Evolutionary conservation across 1,140 invertebrate genomes (phyloP).

Genomic region (Adoxophyes honmai): DNA sequence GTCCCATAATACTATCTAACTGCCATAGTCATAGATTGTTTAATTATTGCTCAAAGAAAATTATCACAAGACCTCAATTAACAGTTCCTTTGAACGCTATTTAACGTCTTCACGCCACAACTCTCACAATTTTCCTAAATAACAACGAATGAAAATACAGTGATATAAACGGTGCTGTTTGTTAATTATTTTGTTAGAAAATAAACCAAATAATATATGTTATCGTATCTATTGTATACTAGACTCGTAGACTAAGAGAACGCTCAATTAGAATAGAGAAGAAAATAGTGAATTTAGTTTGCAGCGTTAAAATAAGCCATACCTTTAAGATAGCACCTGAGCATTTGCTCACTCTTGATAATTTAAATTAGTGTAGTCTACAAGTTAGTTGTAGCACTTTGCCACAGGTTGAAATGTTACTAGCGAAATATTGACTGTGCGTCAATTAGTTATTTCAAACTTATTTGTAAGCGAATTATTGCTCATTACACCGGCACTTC

Average conservation of each 20-base stretch:
- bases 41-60: too few species aligned
- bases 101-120: too few species aligned
- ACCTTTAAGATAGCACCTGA: slow-evolving; percentile 23
- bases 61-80: too few species aligned
- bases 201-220: slow-evolving; percentile 60
- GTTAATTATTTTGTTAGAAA: slow-evolving; percentile 44
- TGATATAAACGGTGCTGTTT: slow-evolving; percentile 59
- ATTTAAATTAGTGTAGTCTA: not conserved
- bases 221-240: slow-evolving; percentile 33
- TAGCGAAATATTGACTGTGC: too few species aligned
- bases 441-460: too few species aligned
- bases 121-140: slow-evolving; percentile 16
- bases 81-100: too few species aligned
- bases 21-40: too few species aligned
- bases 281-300: slow-evolving; percentile 24
- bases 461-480: too few species aligned
- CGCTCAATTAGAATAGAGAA: slow-evolving; percentile 53
- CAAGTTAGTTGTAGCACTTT: not conserved
- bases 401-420: too few species aligned
- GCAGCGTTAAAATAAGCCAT: slow-evolving; percentile 40
- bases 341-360: slow-evolving; percentile 1
- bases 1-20: too few species aligned
- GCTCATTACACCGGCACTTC: too few species aligned
- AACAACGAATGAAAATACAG: slow-evolving; percentile 42
- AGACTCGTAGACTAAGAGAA: slow-evolving; percentile 42